Percentiles rank a stretch among this genome's conserved stretches.
Evolutionary conservation across 2,888 invertebrate species (phyloP).

Genomic region (Oscheius sp.): DNA sequence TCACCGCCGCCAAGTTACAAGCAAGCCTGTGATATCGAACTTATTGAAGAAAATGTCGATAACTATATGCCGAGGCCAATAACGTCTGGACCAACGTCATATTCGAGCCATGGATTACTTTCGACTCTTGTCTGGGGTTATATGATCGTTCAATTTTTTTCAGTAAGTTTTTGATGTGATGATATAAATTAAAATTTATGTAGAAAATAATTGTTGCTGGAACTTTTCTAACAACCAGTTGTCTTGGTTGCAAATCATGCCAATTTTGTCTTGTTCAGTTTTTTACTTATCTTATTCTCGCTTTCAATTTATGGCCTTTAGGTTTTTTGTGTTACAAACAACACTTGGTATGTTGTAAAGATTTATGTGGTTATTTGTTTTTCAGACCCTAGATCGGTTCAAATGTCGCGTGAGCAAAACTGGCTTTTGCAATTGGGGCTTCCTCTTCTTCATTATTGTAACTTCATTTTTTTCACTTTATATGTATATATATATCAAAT

Average conservation of each 20-base stretch:
- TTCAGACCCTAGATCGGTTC: background rate
- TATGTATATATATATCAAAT: background rate
- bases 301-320: slow-evolving; percentile 14
- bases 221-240: background rate
- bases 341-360: background rate
- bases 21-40: background rate
- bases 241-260: slow-evolving; percentile 1
- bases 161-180: background rate
- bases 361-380: background rate
- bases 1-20: too few species aligned
- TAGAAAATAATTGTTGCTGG: slow-evolving; percentile 15
- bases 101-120: slow-evolving; percentile 1
- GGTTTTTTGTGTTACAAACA: slow-evolving; percentile 10
- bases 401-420: background rate
- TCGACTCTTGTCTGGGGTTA: slow-evolving; percentile 20
- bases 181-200: background rate
- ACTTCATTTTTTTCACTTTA: background rate
- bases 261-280: slow-evolving; percentile 1
- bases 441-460: slow-evolving; percentile 13
- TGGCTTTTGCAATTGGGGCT: slow-evolving; percentile 8
- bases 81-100: slow-evolving; percentile 7
- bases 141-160: slow-evolving; percentile 12
- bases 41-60: slow-evolving; percentile 7
- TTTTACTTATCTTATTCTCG: slow-evolving; percentile 6
- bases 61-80: background rate